phyloP scores from a whole-genome alignment of 2,888 invertebrate genomes.

The Taphrorychus bicolor region DNA sequence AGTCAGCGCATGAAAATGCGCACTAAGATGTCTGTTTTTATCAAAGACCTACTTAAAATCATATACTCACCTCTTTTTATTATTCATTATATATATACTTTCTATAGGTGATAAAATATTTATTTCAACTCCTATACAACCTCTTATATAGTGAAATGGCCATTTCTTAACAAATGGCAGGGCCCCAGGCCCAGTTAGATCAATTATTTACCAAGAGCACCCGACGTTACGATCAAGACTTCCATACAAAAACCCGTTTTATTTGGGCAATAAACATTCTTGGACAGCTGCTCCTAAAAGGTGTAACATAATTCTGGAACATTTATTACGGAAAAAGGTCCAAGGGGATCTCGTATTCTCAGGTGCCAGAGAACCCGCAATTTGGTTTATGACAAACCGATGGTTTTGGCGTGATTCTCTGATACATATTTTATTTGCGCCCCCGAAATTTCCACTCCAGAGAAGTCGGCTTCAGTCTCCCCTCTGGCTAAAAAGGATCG shows the following conservation, averaged over 20 bases:
- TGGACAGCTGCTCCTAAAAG: background rate
- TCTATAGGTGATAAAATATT: no score
- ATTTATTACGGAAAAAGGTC: conserved; percentile 8
- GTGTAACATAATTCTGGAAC: background rate
- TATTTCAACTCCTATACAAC: no score
- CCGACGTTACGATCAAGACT: no score
- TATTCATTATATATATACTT: no score
- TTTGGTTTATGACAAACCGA: conserved; percentile 9
- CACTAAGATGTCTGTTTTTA: no score
- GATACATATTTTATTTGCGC: conserved; percentile 11
- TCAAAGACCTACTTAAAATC: no score
- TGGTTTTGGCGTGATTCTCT: conserved; percentile 13
- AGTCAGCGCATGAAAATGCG: no score
- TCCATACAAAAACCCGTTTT: background rate
- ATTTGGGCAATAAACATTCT: background rate
- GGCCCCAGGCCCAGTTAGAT: no score
- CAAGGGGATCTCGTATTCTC: conserved; percentile 3
- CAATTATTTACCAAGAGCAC: no score
- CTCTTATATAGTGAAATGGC: no score
- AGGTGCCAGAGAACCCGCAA: conserved; percentile 9
- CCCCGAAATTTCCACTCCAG: background rate
- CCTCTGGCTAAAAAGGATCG: background rate
- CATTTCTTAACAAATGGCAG: no score
- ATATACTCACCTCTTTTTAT: no score
- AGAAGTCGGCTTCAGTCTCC: background rate